These are phyloP conservation scores for Cataglyphis rosenhaueri DNA, from an alignment of 2,888 invertebrate genomes.

Conservation along the genomic window DNA sequence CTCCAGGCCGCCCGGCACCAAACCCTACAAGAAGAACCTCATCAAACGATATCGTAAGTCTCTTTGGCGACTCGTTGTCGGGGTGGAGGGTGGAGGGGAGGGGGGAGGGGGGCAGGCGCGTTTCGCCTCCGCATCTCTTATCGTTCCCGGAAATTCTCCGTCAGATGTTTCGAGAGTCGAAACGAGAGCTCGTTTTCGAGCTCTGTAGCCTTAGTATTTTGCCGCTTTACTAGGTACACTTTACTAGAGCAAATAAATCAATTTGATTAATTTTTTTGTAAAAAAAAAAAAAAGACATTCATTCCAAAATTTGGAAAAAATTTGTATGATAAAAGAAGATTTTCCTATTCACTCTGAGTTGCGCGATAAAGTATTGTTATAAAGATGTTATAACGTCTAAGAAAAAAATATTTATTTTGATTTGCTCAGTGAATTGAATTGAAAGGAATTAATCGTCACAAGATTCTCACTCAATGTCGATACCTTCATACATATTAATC, in stretches of 20 bases:
- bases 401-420: not conserved
- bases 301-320: not conserved
- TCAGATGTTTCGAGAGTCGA: too few relatives aligned
- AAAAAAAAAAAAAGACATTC: too few relatives aligned
- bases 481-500: not conserved
- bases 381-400: not conserved
- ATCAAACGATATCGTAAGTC: constrained; percentile 98
- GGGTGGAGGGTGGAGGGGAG: too few relatives aligned
- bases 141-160: not conserved
- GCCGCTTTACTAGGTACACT: not conserved
- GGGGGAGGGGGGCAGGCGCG: too few relatives aligned
- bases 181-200: not conserved
- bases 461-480: not conserved
- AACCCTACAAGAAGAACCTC: constrained; percentile 95
- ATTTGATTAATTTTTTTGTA: too few relatives aligned
- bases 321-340: not conserved
- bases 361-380: not conserved
- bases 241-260: not conserved
- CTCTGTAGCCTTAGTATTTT: too few relatives aligned
- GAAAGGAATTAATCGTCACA: not conserved
- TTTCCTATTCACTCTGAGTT: not conserved
- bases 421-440: not conserved
- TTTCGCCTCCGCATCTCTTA: not conserved
- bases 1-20: constrained; percentile 84
- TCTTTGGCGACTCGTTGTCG: constrained; percentile 76